Base-by-base conservation (phyloP, 2,113 vertebrate genomes). In the Caranx melampygus region DNA sequence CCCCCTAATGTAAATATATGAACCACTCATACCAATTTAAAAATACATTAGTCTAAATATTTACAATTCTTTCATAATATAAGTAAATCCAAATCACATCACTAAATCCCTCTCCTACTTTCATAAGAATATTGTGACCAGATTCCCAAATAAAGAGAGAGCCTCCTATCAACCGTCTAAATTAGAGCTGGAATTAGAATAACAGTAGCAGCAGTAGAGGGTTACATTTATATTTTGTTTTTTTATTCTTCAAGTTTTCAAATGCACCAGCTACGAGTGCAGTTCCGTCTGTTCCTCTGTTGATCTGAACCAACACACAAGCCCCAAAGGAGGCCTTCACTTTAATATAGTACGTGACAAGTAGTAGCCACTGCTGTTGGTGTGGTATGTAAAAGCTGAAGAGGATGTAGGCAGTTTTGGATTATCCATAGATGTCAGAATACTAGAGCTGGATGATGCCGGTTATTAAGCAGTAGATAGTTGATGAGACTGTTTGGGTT, bases 181-280 rank as follows among this genome's bases (percentile, higher is more conserved):
- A 76, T 84, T 0, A 61, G 54, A 72, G 64, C 33, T 84, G 75
- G 66, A 82, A 70, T 82, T 55, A 59, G 69, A 80, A 66, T 45
- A 84, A 82, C 15, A 80, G 76, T 87, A 94, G 92, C 89, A 94
- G 91, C 91, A 85, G 83, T 68, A 82, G 78, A 90, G 63, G 65
- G 65, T 87, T 81, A 49, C 61, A 71, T 84, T 90, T 83, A 82
- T 55, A 82, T 57, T 71, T 90, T 61, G 63, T 58, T 33, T 65
- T 26, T 35, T 64, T 42, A 20, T 78, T 63, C 83, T 84, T 89
- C 85, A 90, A 85, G 83, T 88, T 90, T 90, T 80, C 58, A 82
- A 85, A 70, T 71, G 87, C 88, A 83, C 80, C 80, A 33, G 54
- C 72, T 75, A 18, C 52, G 67, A 87, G 85, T 90, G 75, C 84